Conservation (phyloP, 2,888 invertebrate species). For the Dusona sp. region DNA sequence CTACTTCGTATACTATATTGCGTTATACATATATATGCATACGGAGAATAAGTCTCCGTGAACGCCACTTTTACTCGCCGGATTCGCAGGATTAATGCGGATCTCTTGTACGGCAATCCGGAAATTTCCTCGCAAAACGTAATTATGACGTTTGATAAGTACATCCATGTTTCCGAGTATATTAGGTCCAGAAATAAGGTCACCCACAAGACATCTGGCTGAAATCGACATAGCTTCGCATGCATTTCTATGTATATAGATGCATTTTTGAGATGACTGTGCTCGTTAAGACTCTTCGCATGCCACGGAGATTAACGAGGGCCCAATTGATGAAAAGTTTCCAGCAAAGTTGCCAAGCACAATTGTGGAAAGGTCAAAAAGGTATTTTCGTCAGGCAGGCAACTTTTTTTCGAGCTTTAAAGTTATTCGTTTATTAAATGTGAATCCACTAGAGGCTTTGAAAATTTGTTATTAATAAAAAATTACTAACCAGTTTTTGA, state of each 20-base stretch:
- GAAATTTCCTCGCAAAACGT: slow-evolving; percentile 49
- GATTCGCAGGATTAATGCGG: slow-evolving; percentile 54
- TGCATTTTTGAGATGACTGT: slow-evolving; percentile 25
- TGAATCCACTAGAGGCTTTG: neutral
- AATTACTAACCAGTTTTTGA: neutral
- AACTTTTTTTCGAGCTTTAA: neutral
- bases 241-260: slow-evolving; percentile 10
- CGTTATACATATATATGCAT: neutral
- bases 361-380: slow-evolving; percentile 36
- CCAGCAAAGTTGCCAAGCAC: slow-evolving; percentile 34
- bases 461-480: neutral
- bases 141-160: slow-evolving; percentile 46
- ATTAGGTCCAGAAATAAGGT: slow-evolving; percentile 55
- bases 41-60: slow-evolving; percentile 14
- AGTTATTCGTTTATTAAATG: neutral
- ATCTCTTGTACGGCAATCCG: slow-evolving; percentile 48
- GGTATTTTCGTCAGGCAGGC: neutral
- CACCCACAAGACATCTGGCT: slow-evolving; percentile 45
- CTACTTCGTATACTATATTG: slow-evolving; percentile 19
- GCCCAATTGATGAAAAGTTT: slow-evolving; percentile 36
- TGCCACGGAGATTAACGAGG: slow-evolving; percentile 41
- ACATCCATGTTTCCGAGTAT: slow-evolving; percentile 24
- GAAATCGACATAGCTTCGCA: slow-evolving; percentile 46
- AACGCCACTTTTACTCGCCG: slow-evolving; percentile 37
- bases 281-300: slow-evolving; percentile 7